These are phyloP conservation scores for Andrena haemorrhoa DNA, from an alignment of 2,888 invertebrate genomes.

Conservation along the genomic window DNA sequence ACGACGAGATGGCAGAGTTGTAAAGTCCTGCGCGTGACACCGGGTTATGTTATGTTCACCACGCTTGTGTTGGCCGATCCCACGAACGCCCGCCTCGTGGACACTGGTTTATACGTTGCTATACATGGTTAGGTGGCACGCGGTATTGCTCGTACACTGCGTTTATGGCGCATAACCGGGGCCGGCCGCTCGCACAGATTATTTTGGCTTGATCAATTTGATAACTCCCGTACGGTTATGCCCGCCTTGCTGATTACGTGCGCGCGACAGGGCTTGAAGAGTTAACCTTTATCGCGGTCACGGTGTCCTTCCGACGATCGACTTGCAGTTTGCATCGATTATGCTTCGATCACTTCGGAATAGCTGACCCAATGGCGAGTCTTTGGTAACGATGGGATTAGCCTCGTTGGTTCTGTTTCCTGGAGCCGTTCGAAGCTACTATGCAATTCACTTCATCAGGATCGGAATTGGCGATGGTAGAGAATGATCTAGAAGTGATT, in stretches of 20 bases:
- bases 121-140: conserved; percentile 79
- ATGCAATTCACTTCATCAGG: neutral
- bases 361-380: neutral
- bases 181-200: conserved; percentile 82
- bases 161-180: conserved; percentile 85
- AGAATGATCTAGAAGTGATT: too few species aligned
- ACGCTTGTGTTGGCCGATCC: conserved; percentile 76
- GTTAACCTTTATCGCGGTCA: conserved; percentile 68
- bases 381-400: neutral
- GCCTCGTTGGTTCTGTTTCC: neutral
- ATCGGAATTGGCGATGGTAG: neutral
- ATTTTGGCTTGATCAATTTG: conserved; percentile 85
- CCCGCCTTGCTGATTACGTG: conserved; percentile 81
- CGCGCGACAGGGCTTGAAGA: conserved; percentile 39
- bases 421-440: neutral
- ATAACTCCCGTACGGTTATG: conserved; percentile 82
- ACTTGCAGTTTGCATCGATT: conserved; percentile 48
- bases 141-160: conserved; percentile 83
- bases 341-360: conserved; percentile 14
- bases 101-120: conserved; percentile 77
- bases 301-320: conserved; percentile 46
- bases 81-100: conserved; percentile 73
- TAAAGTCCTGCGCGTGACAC: conserved; percentile 84
- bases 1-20: conserved; percentile 83
- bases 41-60: conserved; percentile 82